A percentile compares a stretch with the other conserved stretches of the same genome.
Evolutionary conservation across 2,888 invertebrate species (phyloP).

Genomic region (Limenitis camilla): DNA sequence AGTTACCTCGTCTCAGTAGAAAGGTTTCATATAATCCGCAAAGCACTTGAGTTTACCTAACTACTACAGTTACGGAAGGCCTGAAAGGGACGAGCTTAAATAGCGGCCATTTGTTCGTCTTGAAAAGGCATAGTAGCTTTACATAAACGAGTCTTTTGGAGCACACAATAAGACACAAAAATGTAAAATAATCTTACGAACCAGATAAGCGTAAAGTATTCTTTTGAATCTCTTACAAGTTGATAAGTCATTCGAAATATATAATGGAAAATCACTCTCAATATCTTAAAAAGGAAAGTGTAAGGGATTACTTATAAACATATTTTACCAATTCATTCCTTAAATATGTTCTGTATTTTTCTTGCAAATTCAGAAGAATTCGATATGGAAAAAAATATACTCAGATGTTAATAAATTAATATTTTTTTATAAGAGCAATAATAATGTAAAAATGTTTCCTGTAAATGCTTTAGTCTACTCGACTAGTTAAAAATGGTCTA

Average conservation of each 20-base stretch:
- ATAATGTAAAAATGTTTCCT: too few relatives aligned
- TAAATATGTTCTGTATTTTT: too few relatives aligned
- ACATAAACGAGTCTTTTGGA: conserved; percentile 4
- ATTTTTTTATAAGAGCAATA: too few relatives aligned
- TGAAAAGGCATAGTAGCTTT: conserved; percentile 8
- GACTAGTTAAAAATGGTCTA: too few relatives aligned
- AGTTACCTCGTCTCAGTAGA: conserved; percentile 8
- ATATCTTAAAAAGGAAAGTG: too few relatives aligned
- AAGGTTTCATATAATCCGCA: conserved; percentile 18
- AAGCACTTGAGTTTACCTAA: conserved; percentile 12
- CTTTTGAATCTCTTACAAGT: background rate
- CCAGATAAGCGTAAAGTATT: background rate
- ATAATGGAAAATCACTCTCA: too few relatives aligned
- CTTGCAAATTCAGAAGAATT: too few relatives aligned
- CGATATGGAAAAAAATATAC: too few relatives aligned
- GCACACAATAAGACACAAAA: background rate
- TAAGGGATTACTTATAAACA: too few relatives aligned
- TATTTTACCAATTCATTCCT: too few relatives aligned
- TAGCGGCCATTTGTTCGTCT: conserved; percentile 12
- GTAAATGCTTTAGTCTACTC: too few relatives aligned
- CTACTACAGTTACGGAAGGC: conserved; percentile 12
- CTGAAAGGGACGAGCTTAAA: conserved; percentile 12
- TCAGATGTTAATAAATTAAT: too few relatives aligned
- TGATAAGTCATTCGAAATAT: background rate
- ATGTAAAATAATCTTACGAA: background rate